Evolutionary conservation across 2,888 invertebrate genomes (phyloP).

Genomic region (Augiades crinisus): DNA sequence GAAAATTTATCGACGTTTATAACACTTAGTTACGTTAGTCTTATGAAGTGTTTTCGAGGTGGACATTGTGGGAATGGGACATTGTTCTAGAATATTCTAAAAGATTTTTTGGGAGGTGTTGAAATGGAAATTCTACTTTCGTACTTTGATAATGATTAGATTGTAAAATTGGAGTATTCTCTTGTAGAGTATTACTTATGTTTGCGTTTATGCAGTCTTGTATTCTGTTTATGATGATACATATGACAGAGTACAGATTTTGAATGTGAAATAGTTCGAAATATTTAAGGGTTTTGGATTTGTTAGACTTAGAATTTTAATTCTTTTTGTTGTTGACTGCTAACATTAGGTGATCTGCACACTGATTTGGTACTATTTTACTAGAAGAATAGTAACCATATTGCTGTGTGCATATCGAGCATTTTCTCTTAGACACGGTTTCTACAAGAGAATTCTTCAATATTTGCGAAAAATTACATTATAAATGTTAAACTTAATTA

Average conservation of each 20-base stretch:
- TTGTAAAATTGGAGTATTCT: background rate
- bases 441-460: background rate
- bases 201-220: background rate
- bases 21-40: slow-evolving; percentile 7
- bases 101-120: slow-evolving; percentile 10
- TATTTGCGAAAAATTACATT: slow-evolving; percentile 8
- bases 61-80: background rate
- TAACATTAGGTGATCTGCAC: no score
- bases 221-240: background rate
- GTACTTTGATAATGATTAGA: slow-evolving; percentile 11
- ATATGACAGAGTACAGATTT: background rate
- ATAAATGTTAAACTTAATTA: slow-evolving; percentile 14
- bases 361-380: no score
- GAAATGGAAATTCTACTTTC: slow-evolving; percentile 1
- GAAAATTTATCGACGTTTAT: background rate
- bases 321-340: no score
- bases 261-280: no score
- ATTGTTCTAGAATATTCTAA: no score
- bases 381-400: no score
- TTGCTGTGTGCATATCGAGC: background rate
- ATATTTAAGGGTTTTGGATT: no score
- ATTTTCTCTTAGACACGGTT: background rate
- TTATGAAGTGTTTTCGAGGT: background rate
- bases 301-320: no score
- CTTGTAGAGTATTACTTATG: no score